phyloP scores from a whole-genome alignment of 1,140 invertebrate species.

The Polyergus mexicanus region DNA sequence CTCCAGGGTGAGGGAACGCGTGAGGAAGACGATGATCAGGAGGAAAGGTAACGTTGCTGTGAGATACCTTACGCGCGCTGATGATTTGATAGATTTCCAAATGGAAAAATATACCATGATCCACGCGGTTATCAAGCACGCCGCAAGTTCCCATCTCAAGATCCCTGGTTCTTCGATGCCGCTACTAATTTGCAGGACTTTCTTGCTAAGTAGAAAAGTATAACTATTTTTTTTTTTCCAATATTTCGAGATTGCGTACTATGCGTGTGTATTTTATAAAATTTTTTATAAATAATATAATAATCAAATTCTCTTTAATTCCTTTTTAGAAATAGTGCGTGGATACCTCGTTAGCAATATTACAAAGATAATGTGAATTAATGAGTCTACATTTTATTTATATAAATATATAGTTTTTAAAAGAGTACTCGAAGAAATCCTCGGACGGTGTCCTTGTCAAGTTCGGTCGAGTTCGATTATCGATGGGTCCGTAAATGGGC shows the following conservation, averaged over 20 bases:
- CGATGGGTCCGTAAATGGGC: constrained; percentile 79
- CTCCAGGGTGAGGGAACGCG: constrained; percentile 92
- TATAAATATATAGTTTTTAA: neutral
- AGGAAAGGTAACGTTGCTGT: constrained; percentile 95
- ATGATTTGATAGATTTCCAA: constrained; percentile 96
- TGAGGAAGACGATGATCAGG: constrained; percentile 93
- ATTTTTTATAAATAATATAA: neutral
- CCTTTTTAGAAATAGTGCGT: neutral
- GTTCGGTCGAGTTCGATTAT: constrained; percentile 88
- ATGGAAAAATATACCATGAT: constrained; percentile 96
- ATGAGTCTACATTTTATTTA: neutral
- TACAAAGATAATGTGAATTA: constrained; percentile 80
- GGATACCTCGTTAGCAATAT: constrained; percentile 76
- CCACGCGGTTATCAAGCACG: constrained; percentile 95
- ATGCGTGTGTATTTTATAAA: neutral
- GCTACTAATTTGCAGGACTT: constrained; percentile 93
- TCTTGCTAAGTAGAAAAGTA: constrained; percentile 88
- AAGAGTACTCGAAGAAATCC: constrained; percentile 94
- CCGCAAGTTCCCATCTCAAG: constrained; percentile 94
- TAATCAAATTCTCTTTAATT: neutral
- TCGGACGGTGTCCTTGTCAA: constrained; percentile 91
- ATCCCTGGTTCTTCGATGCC: constrained; percentile 94
- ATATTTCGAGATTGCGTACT: neutral
- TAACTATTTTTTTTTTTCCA: constrained; percentile 12
- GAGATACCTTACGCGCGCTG: constrained; percentile 93